A percentile compares a stretch with the other conserved stretches of the same genome.
Evolutionary conservation across 2,797 vertebrate genomes (phyloP).

Genomic region (Trichosurus vulpecula): DNA sequence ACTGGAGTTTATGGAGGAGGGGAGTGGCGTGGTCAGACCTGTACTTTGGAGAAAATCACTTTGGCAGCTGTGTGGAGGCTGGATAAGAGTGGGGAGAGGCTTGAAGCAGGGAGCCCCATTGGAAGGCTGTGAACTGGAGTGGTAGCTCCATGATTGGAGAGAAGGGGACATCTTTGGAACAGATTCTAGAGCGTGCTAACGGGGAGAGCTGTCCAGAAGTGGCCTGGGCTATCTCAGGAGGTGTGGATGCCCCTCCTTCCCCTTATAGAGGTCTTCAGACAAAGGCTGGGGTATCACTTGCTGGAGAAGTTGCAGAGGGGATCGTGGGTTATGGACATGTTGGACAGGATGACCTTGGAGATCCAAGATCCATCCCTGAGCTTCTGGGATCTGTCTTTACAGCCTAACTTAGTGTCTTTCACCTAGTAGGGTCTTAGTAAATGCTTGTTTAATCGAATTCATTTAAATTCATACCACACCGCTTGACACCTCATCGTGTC

Average conservation of each 20-base stretch:
- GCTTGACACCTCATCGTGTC: not conserved
- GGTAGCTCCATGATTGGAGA: not conserved
- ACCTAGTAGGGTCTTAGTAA: not conserved
- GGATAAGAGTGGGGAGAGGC: not conserved
- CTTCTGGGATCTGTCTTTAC: not conserved
- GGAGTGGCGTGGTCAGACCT: not conserved
- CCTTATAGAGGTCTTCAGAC: not conserved
- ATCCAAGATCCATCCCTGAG: not conserved
- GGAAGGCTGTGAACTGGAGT: not conserved
- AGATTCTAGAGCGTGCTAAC: not conserved
- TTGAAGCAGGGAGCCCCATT: not conserved
- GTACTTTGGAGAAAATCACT: not conserved
- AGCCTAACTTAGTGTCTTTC: not conserved
- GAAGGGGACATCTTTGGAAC: not conserved
- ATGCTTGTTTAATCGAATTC: not conserved
- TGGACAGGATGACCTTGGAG: not conserved
- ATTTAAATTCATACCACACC: not conserved
- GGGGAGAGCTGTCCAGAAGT: not conserved
- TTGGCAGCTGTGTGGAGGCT: not conserved
- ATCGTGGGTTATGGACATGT: not conserved
- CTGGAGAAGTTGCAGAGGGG: not conserved
- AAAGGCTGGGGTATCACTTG: not conserved
- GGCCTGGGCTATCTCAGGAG: no score
- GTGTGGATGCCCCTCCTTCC: not conserved
- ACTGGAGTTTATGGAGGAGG: no score